Conservation (phyloP, 2,888 invertebrate genomes). For the Teleiodes luculella region DNA sequence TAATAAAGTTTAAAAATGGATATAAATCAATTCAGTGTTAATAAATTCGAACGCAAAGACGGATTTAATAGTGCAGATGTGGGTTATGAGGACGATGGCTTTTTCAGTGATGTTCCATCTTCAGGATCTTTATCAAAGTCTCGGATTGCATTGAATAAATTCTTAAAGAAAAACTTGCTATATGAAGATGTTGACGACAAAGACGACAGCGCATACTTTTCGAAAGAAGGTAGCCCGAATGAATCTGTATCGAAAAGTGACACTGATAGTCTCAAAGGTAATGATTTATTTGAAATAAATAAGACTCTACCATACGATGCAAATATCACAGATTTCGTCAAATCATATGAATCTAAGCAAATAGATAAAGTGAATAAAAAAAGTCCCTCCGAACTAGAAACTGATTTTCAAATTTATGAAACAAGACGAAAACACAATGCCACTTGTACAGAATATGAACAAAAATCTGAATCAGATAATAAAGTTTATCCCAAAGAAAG, state of each 20-base stretch:
- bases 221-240: conserved; percentile 67
- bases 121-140: conserved; percentile 64
- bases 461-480: conserved; percentile 5
- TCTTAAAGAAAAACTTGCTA: conserved; percentile 65
- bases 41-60: conserved; percentile 23
- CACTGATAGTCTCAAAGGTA: conserved; percentile 54
- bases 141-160: conserved; percentile 62
- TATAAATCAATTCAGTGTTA: conserved; percentile 28
- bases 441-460: neutral
- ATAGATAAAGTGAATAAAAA: neutral
- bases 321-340: conserved; percentile 1
- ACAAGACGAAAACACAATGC: neutral
- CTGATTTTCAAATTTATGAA: neutral
- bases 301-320: neutral
- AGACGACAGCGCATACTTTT: conserved; percentile 60
- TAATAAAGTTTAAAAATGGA: conserved; percentile 36
- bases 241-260: conserved; percentile 59
- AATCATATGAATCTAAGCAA: neutral
- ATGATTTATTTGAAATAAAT: neutral
- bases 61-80: conserved; percentile 29
- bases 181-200: conserved; percentile 48
- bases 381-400: neutral
- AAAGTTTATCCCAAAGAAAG: conserved; percentile 1
- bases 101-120: conserved; percentile 58
- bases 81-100: conserved; percentile 58